Percentiles rank a stretch among this genome's conserved stretches.
Conservation (phyloP, 2,888 invertebrate species). For the Zygaena filipendulae region DNA sequence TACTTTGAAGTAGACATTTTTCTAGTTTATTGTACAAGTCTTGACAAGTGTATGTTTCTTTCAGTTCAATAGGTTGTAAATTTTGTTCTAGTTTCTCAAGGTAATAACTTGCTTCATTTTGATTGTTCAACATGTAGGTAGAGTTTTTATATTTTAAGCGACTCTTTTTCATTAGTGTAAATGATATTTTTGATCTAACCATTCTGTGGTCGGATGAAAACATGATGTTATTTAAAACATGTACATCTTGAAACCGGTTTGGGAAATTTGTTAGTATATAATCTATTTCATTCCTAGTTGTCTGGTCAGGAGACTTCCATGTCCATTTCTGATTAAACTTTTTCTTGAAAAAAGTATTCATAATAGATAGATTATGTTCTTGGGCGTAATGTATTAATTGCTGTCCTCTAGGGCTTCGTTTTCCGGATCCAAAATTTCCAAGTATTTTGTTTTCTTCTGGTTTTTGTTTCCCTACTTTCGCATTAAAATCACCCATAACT, state of each 20-base stretch:
- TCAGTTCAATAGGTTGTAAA: not conserved
- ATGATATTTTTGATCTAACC: slow-evolving; percentile 1
- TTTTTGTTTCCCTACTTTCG: slow-evolving; percentile 8
- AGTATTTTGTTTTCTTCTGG: slow-evolving; percentile 6
- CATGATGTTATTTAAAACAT: not conserved
- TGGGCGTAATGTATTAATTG: slow-evolving; percentile 9
- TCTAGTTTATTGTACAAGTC: not conserved
- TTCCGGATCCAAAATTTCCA: slow-evolving; percentile 11
- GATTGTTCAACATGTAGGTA: not conserved
- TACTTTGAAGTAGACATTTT: not conserved
- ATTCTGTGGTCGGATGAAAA: slow-evolving; percentile 1
- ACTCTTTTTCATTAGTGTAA: not conserved
- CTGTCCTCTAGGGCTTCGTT: slow-evolving; percentile 11
- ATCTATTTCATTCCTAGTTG: slow-evolving; percentile 1
- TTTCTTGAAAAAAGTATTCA: slow-evolving; percentile 10
- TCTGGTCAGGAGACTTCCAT: slow-evolving; percentile 1
- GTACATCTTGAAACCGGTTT: not conserved
- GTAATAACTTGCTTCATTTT: not conserved
- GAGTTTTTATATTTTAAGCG: not conserved
- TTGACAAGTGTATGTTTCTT: not conserved
- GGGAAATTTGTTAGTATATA: slow-evolving; percentile 1
- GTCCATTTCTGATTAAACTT: not conserved
- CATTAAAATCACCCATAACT: slow-evolving; percentile 7
- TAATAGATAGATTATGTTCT: no score
- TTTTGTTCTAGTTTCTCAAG: not conserved